Base-by-base conservation (phyloP, 2,888 invertebrate species). In the Pogonocherus hispidulus region DNA sequence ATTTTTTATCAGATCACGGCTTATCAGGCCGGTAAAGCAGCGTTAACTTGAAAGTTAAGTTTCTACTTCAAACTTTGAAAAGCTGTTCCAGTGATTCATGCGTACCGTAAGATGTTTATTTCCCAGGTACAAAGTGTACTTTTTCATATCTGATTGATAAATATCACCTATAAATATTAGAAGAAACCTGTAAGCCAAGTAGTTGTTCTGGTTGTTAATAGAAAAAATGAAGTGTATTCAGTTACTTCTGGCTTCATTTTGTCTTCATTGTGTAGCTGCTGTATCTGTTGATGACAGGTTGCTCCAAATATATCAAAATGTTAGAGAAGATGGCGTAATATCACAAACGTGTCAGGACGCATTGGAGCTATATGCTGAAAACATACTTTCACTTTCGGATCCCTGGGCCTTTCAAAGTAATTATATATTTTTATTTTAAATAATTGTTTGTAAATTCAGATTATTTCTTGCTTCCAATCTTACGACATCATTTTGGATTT, bases 401-500 rank as follows among this genome's bases (percentile, higher is more conserved):
- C 22, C 4, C n/a, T 51, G 51, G 51, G 51, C 51, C 18, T 23
- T 51, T 18, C 20, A 14, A 22, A 51, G 51, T 51, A 51, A 51
- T n/a, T 37, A 37, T 11, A 8, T 37, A 8, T 37, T n/a, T 37
- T 9, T 37, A 9, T n/a, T n/a, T n/a, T n/a, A n/a, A n/a, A n/a
- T n/a, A n/a, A n/a, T 9, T 9, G 27, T 27, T 27, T 27, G 27
- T 27, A 27, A 27, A 8, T 8, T n/a, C n/a, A n/a, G n/a, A n/a
- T n/a, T n/a, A n/a, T n/a, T n/a, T n/a, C n/a, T n/a, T n/a, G n/a
- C n/a, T n/a, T n/a, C n/a, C n/a, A n/a, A n/a, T n/a, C n/a, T n/a
- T n/a, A n/a, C n/a, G n/a, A n/a, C n/a, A n/a, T n/a, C n/a, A n/a
- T n/a, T n/a, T n/a, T n/a, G n/a, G n/a, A n/a, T n/a, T n/a, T n/a